phyloP scores from a whole-genome alignment of 2,113 vertebrate genomes.

The Meleagris gallopavo region DNA sequence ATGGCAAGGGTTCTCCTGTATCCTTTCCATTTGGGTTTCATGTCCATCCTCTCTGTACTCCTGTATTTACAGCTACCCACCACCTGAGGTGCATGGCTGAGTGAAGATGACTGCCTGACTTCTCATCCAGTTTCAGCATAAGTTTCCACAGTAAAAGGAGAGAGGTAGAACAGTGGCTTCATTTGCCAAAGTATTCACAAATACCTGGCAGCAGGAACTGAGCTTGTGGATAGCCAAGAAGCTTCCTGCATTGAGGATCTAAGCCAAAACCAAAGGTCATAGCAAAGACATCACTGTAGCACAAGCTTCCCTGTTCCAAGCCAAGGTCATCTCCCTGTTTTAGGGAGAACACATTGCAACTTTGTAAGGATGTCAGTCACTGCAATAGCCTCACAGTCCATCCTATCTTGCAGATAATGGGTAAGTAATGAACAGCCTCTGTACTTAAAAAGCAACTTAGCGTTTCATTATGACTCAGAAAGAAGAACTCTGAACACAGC shows the following conservation, averaged over 20 bases:
- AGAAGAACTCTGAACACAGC: background rate
- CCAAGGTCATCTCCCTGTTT: background rate
- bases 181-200: background rate
- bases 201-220: background rate
- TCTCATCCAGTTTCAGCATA: background rate
- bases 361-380: background rate
- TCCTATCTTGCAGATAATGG: background rate
- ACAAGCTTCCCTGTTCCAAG: background rate
- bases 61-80: background rate
- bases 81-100: fast-evolving
- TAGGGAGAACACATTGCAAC: background rate
- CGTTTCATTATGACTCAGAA: background rate
- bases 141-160: background rate
- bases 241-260: background rate
- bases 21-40: background rate
- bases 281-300: background rate
- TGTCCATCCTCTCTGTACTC: background rate
- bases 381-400: background rate
- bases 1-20: background rate
- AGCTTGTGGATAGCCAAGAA: background rate
- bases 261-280: constrained; percentile 20
- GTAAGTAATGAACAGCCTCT: background rate
- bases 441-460: background rate
- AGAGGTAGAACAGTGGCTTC: background rate
- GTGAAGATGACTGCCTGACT: background rate